Evolutionary conservation across 2,797 vertebrate species (phyloP).

Genomic region (Xenops minutus): DNA sequence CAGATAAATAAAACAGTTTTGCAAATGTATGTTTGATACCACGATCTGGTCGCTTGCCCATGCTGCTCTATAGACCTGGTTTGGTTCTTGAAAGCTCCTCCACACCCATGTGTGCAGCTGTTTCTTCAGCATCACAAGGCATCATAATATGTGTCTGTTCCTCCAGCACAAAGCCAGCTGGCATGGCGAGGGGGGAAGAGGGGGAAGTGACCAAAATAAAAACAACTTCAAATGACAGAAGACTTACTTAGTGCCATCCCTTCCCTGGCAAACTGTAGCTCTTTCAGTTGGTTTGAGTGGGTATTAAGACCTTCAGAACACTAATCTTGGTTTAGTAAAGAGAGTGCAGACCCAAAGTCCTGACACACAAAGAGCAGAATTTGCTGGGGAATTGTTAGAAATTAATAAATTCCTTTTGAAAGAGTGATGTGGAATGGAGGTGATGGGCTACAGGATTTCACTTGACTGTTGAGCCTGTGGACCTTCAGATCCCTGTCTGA

Average conservation of each 20-base stretch:
- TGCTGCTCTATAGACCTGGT: background rate
- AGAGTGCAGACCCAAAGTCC: background rate
- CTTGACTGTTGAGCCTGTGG: background rate
- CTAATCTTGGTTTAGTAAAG: background rate
- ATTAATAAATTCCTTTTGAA: background rate
- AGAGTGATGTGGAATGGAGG: background rate
- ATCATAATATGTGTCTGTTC: accelerated
- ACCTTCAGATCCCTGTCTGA: background rate
- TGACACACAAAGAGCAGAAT: background rate
- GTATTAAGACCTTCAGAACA: background rate
- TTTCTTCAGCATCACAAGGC: background rate
- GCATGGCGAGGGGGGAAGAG: accelerated
- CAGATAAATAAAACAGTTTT: background rate
- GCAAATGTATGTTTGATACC: background rate
- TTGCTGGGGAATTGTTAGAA: background rate
- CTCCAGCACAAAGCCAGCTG: background rate
- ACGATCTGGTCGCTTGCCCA: background rate
- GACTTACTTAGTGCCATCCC: background rate
- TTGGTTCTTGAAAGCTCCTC: background rate
- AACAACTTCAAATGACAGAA: background rate
- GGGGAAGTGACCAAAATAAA: background rate
- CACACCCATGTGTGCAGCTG: accelerated
- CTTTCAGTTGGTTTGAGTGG: background rate
- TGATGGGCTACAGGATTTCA: background rate
- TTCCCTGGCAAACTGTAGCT: background rate